Percentiles rank a stretch among this genome's conserved stretches.
These are phyloP conservation scores for Calosoma granatense DNA, from an alignment of 1,140 invertebrate species.

Conservation along the genomic window DNA sequence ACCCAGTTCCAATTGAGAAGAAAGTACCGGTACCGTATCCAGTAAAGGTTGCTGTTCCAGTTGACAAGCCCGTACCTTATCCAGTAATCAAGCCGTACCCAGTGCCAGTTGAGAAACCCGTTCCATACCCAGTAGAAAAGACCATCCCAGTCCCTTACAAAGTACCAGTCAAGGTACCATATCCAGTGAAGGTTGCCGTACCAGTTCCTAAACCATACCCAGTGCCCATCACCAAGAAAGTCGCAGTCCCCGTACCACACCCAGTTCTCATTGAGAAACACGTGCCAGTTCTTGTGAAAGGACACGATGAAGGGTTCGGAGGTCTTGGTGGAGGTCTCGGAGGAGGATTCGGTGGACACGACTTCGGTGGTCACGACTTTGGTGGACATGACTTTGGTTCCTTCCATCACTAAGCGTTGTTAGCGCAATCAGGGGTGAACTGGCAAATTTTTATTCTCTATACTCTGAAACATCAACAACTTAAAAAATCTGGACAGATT, in stretches of 20 bases:
- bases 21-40: slow-evolving; percentile 33
- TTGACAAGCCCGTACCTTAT: slow-evolving; percentile 28
- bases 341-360: slow-evolving; percentile 11
- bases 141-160: slow-evolving; percentile 32
- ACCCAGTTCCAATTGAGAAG: slow-evolving; percentile 28
- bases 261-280: slow-evolving; percentile 18
- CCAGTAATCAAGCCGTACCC: slow-evolving; percentile 29
- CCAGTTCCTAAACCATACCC: slow-evolving; percentile 21
- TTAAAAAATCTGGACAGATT: not conserved
- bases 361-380: not conserved
- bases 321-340: not conserved
- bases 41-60: slow-evolving; percentile 39
- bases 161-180: slow-evolving; percentile 29
- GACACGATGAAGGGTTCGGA: slow-evolving; percentile 9
- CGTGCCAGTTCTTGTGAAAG: slow-evolving; percentile 15
- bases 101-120: slow-evolving; percentile 30
- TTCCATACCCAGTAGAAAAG: slow-evolving; percentile 30
- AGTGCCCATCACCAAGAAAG: slow-evolving; percentile 32
- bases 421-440: too few species aligned
- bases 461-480: not conserved
- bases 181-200: slow-evolving; percentile 12
- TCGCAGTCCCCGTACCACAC: slow-evolving; percentile 25
- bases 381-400: slow-evolving; percentile 8
- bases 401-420: not conserved
- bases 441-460: not conserved